These are phyloP conservation scores for Ellobius talpinus DNA, from an alignment of 2,113 vertebrate genomes.

Conservation along the genomic window DNA sequence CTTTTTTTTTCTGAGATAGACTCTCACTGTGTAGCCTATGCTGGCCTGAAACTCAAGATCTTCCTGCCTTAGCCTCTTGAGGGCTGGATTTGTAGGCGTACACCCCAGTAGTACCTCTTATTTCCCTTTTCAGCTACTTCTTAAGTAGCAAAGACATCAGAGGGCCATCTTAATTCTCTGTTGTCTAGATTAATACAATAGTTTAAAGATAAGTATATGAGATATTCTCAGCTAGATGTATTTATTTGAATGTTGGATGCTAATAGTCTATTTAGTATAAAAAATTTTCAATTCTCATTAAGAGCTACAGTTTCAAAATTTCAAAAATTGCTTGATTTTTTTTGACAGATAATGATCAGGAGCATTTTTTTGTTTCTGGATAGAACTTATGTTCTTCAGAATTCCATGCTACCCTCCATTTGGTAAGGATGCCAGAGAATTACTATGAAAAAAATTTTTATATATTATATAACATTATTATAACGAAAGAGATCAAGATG, in stretches of 20 bases:
- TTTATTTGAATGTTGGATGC: constrained; percentile 45
- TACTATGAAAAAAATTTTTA: constrained; percentile 41
- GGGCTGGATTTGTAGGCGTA: not conserved
- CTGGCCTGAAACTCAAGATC: not conserved
- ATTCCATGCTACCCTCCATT: constrained; percentile 99
- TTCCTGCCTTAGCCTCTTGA: not conserved
- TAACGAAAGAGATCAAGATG: constrained; percentile 30
- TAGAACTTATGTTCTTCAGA: constrained; percentile 99
- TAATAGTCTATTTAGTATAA: constrained; percentile 11
- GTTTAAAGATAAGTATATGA: constrained; percentile 45
- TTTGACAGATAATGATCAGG: constrained; percentile 98
- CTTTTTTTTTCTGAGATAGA: not conserved
- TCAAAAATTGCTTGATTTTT: constrained; percentile 68
- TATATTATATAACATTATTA: constrained; percentile 56
- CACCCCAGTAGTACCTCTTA: not conserved
- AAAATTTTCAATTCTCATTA: constrained; percentile 47
- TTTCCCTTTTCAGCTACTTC: constrained; percentile 62
- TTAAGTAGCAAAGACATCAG: constrained; percentile 53
- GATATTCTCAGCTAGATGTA: constrained; percentile 43
- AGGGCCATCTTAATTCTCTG: constrained; percentile 48
- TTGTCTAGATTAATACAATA: constrained; percentile 60
- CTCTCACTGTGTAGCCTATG: not conserved
- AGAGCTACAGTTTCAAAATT: constrained; percentile 58
- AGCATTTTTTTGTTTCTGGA: constrained; percentile 99
- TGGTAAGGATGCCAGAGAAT: constrained; percentile 91